These are phyloP conservation scores for Sarotherodon lohbergeri DNA, from an alignment of 2,113 vertebrate genomes.

Conservation along the genomic window DNA sequence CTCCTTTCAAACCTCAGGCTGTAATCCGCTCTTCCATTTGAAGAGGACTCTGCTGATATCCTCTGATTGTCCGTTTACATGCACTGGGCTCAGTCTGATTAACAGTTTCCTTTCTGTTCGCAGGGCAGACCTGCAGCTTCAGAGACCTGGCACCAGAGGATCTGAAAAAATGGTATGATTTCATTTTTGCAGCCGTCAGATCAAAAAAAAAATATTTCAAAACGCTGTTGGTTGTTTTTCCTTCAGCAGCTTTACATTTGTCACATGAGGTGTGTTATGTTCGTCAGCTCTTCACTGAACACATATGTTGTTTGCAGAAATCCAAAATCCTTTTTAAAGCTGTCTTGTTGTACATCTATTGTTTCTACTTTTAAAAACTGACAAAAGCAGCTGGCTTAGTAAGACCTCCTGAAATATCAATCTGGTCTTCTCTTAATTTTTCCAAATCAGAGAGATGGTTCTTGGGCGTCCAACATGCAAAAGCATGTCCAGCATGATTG, in stretches of 20 bases:
- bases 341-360: not conserved
- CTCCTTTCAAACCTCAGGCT: not conserved
- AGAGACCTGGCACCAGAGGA: not conserved
- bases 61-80: not conserved
- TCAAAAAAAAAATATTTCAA: not conserved
- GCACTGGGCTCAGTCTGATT: not conserved
- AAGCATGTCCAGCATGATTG: not conserved
- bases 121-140: not conserved
- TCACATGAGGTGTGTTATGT: not conserved
- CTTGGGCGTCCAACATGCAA: not conserved
- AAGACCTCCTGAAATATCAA: not conserved
- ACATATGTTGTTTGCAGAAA: not conserved
- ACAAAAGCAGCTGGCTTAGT: not conserved
- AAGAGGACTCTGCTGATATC: not conserved
- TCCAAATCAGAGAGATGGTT: not conserved
- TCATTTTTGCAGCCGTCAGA: not conserved
- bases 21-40: not conserved
- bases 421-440: not conserved
- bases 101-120: not conserved
- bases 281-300: not conserved
- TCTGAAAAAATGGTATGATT: slow-evolving; percentile 47
- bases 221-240: not conserved
- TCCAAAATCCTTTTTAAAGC: not conserved
- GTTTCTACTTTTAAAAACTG: not conserved
- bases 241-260: not conserved